Percentiles rank a stretch among this genome's conserved stretches.
phyloP scores from a whole-genome alignment of 2,113 vertebrate genomes.

The Aptenodytes patagonicus region DNA sequence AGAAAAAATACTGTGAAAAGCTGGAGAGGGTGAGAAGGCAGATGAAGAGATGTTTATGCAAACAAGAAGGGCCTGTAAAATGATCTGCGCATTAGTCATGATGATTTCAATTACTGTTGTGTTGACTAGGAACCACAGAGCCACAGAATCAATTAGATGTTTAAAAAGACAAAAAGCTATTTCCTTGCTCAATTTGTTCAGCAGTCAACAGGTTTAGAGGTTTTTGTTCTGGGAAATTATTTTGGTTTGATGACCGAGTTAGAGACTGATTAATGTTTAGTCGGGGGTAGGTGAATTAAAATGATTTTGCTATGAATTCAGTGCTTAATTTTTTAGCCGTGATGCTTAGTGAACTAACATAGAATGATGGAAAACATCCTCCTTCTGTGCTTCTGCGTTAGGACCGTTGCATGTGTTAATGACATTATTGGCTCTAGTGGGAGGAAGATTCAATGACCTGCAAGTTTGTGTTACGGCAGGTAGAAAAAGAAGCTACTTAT shows the following conservation, averaged over 20 bases:
- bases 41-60: not conserved
- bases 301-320: not conserved
- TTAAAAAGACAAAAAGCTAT: slow-evolving; percentile 32
- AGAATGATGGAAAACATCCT: not conserved
- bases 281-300: not conserved
- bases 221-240: not conserved
- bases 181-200: slow-evolving; percentile 31
- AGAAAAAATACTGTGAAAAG: not conserved
- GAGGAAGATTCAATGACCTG: not conserved
- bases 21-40: not conserved
- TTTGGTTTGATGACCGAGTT: not conserved
- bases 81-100: not conserved
- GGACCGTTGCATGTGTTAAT: not conserved
- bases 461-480: not conserved
- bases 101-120: slow-evolving; percentile 5
- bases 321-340: not conserved
- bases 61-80: not conserved
- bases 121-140: slow-evolving; percentile 6
- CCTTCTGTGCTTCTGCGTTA: not conserved
- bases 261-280: not conserved
- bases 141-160: slow-evolving; percentile 16
- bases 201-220: not conserved
- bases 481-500: not conserved
- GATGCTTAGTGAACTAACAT: not conserved
- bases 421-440: not conserved